phyloP scores from a whole-genome alignment of 1,140 invertebrate genomes.

The Chrysoperla carnea region DNA sequence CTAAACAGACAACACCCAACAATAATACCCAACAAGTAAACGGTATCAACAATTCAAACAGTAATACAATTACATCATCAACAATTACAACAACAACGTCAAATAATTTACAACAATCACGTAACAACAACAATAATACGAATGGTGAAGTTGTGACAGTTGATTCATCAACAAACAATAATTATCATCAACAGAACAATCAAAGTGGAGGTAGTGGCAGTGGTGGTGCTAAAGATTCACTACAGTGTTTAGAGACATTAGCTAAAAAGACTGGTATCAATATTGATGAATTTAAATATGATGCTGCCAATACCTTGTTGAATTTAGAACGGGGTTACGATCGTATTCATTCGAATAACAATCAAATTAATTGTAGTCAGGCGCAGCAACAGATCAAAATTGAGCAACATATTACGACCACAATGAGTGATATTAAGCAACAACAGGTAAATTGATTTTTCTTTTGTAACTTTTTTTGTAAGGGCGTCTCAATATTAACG shows the following conservation, averaged over 20 bases:
- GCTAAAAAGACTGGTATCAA: conserved; percentile 44
- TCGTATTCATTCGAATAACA: conserved; percentile 19
- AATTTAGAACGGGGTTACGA: conserved; percentile 29
- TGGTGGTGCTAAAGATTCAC: conserved; percentile 17
- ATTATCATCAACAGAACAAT: neutral
- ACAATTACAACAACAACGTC: conserved; percentile 6
- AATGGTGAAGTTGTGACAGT: neutral
- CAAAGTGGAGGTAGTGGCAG: conserved; percentile 8
- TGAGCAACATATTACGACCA: conserved; percentile 21
- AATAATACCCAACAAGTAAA: neutral
- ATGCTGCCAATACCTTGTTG: conserved; percentile 35
- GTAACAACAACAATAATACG: conserved; percentile 13
- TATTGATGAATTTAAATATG: conserved; percentile 43
- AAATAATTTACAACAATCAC: conserved; percentile 7
- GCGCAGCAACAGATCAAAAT: conserved; percentile 18
- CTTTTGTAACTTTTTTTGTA: too few species aligned
- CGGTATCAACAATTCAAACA: neutral
- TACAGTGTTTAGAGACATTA: conserved; percentile 45
- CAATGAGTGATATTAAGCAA: conserved; percentile 25
- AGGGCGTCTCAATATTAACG: too few species aligned
- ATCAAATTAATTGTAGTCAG: conserved; percentile 17
- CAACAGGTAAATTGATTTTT: neutral
- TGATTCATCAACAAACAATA: neutral
- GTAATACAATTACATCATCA: neutral
- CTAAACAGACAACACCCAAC: neutral